A percentile compares a stretch with the other conserved stretches of the same genome.
These are phyloP conservation scores for Drosophila bipectinata DNA, from an alignment of 1,140 invertebrate species.

Conservation along the genomic window DNA sequence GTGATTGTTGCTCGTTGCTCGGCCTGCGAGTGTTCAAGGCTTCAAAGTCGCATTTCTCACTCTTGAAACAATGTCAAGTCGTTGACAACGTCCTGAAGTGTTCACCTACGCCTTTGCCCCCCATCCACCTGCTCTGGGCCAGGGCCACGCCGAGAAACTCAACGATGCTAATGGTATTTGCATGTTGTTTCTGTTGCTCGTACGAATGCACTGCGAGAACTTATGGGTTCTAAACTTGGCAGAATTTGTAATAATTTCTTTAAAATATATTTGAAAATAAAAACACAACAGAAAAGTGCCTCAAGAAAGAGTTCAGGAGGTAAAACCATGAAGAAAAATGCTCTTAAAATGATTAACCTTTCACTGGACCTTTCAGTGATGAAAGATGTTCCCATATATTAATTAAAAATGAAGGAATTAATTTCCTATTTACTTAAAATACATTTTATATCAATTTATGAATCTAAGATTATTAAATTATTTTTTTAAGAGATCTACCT, in stretches of 20 bases:
- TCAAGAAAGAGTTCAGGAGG: too few species aligned
- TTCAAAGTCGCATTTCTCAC: constrained; percentile 66
- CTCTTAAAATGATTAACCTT: too few species aligned
- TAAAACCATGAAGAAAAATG: too few species aligned
- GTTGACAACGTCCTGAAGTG: constrained; percentile 69
- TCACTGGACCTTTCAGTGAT: too few species aligned
- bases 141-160: constrained; percentile 38
- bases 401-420: too few species aligned
- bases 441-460: too few species aligned
- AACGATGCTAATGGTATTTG: constrained; percentile 70
- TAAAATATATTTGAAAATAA: too few species aligned
- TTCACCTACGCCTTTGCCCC: constrained; percentile 33
- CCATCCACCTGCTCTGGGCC: constrained; percentile 36
- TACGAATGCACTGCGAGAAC: constrained; percentile 12
- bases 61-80: constrained; percentile 79
- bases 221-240: not conserved
- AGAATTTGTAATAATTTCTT: too few species aligned
- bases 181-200: constrained; percentile 55
- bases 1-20: constrained; percentile 36
- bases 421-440: too few species aligned
- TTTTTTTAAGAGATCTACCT: not conserved
- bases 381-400: too few species aligned
- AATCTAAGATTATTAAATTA: too few species aligned
- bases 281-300: too few species aligned
- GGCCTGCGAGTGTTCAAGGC: constrained; percentile 43